Percentiles rank a stretch among this genome's conserved stretches.
phyloP scores from a whole-genome alignment of 2,888 invertebrate genomes.

The Sphaerolaimus hirsutus region DNA sequence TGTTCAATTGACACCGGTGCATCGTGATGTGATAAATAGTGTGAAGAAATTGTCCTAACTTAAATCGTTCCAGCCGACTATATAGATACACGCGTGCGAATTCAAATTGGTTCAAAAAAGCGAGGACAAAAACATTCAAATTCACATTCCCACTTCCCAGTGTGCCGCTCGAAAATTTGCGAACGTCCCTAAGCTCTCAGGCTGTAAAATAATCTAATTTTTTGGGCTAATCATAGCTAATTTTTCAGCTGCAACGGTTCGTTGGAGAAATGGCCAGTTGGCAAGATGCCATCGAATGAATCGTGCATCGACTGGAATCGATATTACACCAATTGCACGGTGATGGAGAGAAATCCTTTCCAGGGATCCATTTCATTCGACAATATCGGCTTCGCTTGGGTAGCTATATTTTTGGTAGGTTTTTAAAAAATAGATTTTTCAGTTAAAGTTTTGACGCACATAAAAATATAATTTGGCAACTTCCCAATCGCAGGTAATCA shows the following conservation, averaged over 20 bases:
- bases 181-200: too few species aligned
- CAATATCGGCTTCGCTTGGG: conserved; percentile 98
- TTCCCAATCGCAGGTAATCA: conserved; percentile 54
- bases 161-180: too few species aligned
- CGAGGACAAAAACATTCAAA: too few species aligned
- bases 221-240: too few species aligned
- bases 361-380: conserved; percentile 95
- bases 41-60: too few species aligned
- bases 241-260: conserved; percentile 11
- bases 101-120: too few species aligned
- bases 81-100: too few species aligned
- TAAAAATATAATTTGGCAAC: background rate
- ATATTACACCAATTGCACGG: conserved; percentile 81
- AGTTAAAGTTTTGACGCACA: background rate
- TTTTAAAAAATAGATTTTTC: background rate
- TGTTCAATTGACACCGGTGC: too few species aligned
- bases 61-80: too few species aligned
- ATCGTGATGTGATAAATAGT: too few species aligned
- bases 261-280: conserved; percentile 27
- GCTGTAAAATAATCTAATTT: too few species aligned
- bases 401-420: conserved; percentile 93
- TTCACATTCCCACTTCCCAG: too few species aligned
- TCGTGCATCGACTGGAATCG: conserved; percentile 95
- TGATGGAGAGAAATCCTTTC: conserved; percentile 79
- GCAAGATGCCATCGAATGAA: conserved; percentile 16